phyloP scores from a whole-genome alignment of 1,140 invertebrate species.

The Drosophila auraria region DNA sequence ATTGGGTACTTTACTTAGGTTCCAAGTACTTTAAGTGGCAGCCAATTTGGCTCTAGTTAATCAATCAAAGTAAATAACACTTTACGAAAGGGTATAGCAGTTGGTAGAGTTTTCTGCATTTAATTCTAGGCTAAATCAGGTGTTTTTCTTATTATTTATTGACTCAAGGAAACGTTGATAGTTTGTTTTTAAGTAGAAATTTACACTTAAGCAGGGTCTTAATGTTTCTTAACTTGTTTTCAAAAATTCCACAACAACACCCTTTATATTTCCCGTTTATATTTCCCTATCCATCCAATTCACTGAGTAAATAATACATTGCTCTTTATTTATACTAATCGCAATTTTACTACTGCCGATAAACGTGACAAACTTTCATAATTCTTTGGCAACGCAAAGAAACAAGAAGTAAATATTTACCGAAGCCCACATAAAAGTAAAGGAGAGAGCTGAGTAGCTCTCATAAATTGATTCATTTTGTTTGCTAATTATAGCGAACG shows the following conservation, averaged over 20 bases:
- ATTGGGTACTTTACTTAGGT: not conserved
- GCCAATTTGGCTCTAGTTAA: not conserved
- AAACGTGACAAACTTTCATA: slow-evolving; percentile 81
- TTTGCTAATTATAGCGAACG: slow-evolving; percentile 61
- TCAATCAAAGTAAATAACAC: not conserved
- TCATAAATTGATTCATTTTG: slow-evolving; percentile 51
- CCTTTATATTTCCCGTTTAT: slow-evolving; percentile 21
- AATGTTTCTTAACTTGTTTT: too few relatives aligned
- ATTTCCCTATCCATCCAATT: not conserved
- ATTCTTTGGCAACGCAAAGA: slow-evolving; percentile 45
- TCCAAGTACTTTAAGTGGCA: not conserved
- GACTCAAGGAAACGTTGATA: not conserved
- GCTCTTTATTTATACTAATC: slow-evolving; percentile 32
- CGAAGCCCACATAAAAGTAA: slow-evolving; percentile 19
- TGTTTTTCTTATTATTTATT: not conserved
- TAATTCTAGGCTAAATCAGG: too few relatives aligned
- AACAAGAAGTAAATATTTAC: slow-evolving; percentile 45
- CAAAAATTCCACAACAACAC: slow-evolving; percentile 3
- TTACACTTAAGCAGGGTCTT: too few relatives aligned
- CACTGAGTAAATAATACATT: slow-evolving; percentile 35
- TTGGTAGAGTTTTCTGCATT: not conserved
- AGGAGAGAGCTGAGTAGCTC: slow-evolving; percentile 3
- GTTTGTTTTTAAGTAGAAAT: too few relatives aligned
- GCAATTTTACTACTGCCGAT: slow-evolving; percentile 47
- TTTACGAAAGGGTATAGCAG: not conserved